These are phyloP conservation scores for Hemaris fuciformis DNA, from an alignment of 2,888 invertebrate genomes.

Conservation along the genomic window DNA sequence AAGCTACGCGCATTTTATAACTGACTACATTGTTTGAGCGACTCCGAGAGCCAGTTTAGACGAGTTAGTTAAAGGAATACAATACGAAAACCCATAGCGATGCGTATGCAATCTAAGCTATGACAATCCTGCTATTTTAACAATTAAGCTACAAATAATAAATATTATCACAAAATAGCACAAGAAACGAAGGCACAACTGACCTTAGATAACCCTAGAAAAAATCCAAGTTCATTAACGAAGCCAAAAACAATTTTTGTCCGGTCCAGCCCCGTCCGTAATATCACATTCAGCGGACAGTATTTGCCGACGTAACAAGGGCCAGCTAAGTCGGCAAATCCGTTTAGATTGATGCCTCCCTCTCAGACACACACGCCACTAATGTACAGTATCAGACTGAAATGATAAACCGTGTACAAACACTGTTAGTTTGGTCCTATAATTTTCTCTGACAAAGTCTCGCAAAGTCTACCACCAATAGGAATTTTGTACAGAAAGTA, in stretches of 20 bases:
- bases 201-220: neutral
- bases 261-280: neutral
- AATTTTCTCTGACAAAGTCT: too few species aligned
- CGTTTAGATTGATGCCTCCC: slow-evolving; percentile 46
- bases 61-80: too few species aligned
- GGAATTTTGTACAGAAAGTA: too few species aligned
- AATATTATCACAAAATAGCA: neutral
- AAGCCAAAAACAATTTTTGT: slow-evolving; percentile 7
- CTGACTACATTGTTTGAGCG: too few species aligned
- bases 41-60: too few species aligned
- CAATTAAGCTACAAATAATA: neutral
- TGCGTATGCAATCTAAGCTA: too few species aligned
- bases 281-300: slow-evolving; percentile 1
- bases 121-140: neutral
- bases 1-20: too few species aligned
- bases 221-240: slow-evolving; percentile 2
- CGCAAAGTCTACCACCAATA: too few species aligned
- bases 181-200: neutral
- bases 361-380: neutral
- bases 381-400: neutral
- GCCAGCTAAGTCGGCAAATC: slow-evolving; percentile 38
- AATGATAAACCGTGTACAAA: neutral
- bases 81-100: too few species aligned
- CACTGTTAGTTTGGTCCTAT: neutral
- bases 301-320: slow-evolving; percentile 24